Evolutionary conservation across 2,113 vertebrate genomes (phyloP).

Genomic region (Aldabrachelys gigantea): DNA sequence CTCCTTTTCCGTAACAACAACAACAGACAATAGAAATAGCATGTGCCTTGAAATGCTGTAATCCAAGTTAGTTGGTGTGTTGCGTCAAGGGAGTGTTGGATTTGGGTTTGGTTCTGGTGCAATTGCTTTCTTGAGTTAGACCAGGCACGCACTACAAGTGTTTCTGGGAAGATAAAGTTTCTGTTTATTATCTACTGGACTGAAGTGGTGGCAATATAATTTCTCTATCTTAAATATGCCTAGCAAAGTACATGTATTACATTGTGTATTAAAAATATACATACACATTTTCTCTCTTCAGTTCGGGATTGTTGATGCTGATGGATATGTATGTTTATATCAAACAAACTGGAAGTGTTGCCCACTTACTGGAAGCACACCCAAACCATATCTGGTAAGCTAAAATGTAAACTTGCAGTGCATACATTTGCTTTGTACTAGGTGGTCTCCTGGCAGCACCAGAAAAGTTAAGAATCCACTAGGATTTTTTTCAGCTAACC

Average conservation of each 20-base stretch:
- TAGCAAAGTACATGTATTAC: not conserved
- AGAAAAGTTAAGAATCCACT: not conserved
- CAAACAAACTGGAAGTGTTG: constrained; percentile 92
- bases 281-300: constrained; percentile 59
- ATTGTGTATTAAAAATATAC: not conserved
- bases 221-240: not conserved
- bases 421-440: not conserved
- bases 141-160: not conserved
- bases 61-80: not conserved
- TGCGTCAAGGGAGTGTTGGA: not conserved
- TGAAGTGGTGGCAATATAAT: not conserved
- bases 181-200: not conserved
- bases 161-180: not conserved
- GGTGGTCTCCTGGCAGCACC: not conserved
- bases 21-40: not conserved
- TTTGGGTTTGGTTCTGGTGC: not conserved
- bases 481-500: not conserved
- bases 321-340: constrained; percentile 96
- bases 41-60: not conserved
- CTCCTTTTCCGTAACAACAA: not conserved
- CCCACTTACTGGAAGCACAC: constrained; percentile 86
- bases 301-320: constrained; percentile 97
- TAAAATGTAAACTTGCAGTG: not conserved
- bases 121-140: not conserved
- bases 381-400: constrained; percentile 94